phyloP scores from a whole-genome alignment of 2,113 vertebrate genomes.

The Bos javanicus region DNA sequence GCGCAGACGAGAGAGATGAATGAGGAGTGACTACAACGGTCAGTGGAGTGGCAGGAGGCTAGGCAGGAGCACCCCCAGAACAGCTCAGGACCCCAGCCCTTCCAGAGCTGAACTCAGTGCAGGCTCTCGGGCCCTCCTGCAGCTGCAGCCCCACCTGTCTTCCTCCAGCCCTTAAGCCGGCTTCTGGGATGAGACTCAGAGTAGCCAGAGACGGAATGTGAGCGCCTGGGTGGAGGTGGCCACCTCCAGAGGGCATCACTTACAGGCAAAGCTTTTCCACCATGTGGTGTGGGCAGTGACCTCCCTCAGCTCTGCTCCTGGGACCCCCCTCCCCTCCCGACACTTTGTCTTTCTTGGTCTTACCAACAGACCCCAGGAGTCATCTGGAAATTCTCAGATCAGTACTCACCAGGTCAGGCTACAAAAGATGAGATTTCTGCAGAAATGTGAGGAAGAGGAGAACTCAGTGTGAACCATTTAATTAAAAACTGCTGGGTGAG shows the following conservation, averaged over 20 bases:
- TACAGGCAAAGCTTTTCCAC: not conserved
- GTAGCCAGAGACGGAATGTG: not conserved
- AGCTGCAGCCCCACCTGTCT: not conserved
- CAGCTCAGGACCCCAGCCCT: not conserved
- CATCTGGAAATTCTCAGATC: not conserved
- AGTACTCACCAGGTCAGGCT: not conserved
- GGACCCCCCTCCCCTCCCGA: rapidly evolving
- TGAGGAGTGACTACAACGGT: rapidly evolving
- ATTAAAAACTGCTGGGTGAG: too few species aligned
- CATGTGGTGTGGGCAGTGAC: not conserved
- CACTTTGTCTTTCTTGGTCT: not conserved
- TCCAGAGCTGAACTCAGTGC: too few species aligned
- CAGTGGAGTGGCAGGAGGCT: not conserved
- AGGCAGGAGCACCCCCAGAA: not conserved
- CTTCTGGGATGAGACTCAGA: not conserved
- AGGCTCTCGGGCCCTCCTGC: not conserved
- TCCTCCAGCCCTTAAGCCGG: rapidly evolving
- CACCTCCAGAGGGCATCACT: not conserved
- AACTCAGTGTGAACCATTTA: not conserved
- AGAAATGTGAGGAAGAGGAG: not conserved
- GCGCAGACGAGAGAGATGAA: rapidly evolving
- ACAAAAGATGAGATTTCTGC: not conserved
- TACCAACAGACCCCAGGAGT: not conserved
- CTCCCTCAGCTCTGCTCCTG: not conserved
- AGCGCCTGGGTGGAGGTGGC: not conserved